Evolutionary conservation across 2,797 vertebrate genomes (phyloP).

Genomic region (Heteromormyrus szaboi): DNA sequence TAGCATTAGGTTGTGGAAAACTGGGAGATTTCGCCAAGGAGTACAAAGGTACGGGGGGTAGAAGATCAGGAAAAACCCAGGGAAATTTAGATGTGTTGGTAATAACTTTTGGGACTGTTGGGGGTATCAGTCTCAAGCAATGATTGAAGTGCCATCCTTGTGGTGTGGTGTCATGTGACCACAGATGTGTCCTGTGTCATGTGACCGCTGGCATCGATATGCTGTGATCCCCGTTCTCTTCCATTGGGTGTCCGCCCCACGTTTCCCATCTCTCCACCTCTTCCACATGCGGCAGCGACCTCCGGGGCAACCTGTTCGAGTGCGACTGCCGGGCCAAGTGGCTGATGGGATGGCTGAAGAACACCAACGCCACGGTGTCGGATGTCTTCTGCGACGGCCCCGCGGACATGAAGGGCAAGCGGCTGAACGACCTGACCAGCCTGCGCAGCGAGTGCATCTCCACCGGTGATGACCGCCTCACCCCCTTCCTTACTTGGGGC

Average conservation of each 20-base stretch:
- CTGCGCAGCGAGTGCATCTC: conserved; percentile 83
- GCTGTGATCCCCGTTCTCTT: not conserved
- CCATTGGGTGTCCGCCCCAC: not conserved
- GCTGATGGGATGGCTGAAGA: conserved; percentile 94
- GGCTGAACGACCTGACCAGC: conserved; percentile 81
- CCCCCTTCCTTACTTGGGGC: not conserved
- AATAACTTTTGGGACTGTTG: not conserved
- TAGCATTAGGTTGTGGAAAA: not conserved
- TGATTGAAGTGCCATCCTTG: not conserved
- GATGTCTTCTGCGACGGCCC: conserved; percentile 89
- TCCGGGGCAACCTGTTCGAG: conserved; percentile 90
- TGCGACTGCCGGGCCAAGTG: conserved; percentile 95
- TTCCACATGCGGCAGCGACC: conserved; percentile 64
- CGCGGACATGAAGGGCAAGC: conserved; percentile 81
- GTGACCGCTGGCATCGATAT: not conserved
- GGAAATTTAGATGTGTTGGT: not conserved
- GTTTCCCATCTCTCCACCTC: not conserved
- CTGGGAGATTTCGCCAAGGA: not conserved
- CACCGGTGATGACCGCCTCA: conserved; percentile 65
- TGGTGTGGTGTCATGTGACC: not conserved
- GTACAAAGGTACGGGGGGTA: not conserved
- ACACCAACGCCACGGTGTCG: conserved; percentile 90
- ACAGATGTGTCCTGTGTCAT: not conserved
- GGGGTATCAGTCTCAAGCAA: not conserved
- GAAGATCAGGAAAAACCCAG: not conserved